Evolutionary conservation across 1,140 invertebrate species (phyloP).

Genomic region (Pogonus chalceus): DNA sequence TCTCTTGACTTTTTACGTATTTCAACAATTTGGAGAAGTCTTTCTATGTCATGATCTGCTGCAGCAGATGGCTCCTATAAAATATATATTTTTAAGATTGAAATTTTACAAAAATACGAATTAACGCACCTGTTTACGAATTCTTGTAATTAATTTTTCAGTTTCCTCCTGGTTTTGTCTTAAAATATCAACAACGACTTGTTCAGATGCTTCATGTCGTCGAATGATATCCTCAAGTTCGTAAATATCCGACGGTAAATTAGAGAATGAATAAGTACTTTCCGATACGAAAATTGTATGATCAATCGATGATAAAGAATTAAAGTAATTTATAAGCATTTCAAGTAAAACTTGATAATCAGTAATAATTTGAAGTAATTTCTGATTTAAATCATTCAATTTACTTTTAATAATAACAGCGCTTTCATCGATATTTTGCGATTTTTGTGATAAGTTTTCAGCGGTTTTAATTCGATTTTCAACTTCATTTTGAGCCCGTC

Average conservation of each 20-base stretch:
- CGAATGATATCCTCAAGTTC: slow-evolving; percentile 43
- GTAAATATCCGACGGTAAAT: slow-evolving; percentile 36
- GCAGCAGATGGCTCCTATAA: slow-evolving; percentile 56
- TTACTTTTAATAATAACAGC: slow-evolving; percentile 40
- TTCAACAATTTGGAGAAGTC: slow-evolving; percentile 52
- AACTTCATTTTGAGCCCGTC: slow-evolving; percentile 58
- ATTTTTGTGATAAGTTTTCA: slow-evolving; percentile 36
- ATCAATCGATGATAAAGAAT: slow-evolving; percentile 54
- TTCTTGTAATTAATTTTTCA: slow-evolving; percentile 50
- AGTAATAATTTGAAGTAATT: slow-evolving; percentile 53
- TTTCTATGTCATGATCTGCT: slow-evolving; percentile 57
- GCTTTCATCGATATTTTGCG: slow-evolving; percentile 25
- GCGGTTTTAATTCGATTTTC: slow-evolving; percentile 57
- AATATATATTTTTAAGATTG: not conserved
- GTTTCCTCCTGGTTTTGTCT: slow-evolving; percentile 50
- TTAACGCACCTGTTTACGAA: slow-evolving; percentile 47
- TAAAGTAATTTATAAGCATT: slow-evolving; percentile 60
- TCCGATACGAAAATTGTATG: slow-evolving; percentile 23
- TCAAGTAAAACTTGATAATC: slow-evolving; percentile 67
- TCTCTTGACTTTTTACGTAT: slow-evolving; percentile 45
- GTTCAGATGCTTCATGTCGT: slow-evolving; percentile 47
- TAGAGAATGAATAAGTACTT: slow-evolving; percentile 13
- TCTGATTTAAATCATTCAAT: slow-evolving; percentile 53
- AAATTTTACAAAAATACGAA: not conserved
- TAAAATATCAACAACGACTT: slow-evolving; percentile 49